Percentiles rank a stretch among this genome's conserved stretches.
Conservation (phyloP, 1,140 invertebrate genomes). For the Ceratoteleas bidentatus region DNA sequence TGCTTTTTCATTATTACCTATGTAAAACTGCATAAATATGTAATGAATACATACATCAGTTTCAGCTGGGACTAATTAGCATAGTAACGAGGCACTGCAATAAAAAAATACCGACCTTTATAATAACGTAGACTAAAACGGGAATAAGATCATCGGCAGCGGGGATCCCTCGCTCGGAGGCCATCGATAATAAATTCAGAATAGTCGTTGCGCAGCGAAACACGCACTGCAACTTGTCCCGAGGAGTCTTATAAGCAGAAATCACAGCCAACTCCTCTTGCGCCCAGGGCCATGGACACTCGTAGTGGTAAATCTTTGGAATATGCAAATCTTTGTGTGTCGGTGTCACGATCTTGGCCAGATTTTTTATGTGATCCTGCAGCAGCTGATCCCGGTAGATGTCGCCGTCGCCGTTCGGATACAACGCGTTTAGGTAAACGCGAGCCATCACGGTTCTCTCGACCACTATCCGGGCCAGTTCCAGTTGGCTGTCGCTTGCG, state of each 20-base stretch:
- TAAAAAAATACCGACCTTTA: slow-evolving; percentile 86
- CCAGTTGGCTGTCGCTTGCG: slow-evolving; percentile 86
- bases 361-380: slow-evolving; percentile 93
- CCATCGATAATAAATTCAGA: slow-evolving; percentile 94
- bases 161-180: slow-evolving; percentile 89
- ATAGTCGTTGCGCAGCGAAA: slow-evolving; percentile 94
- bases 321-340: slow-evolving; percentile 92
- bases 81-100: background rate
- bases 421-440: slow-evolving; percentile 96
- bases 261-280: slow-evolving; percentile 96
- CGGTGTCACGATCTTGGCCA: slow-evolving; percentile 90
- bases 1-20: too few species aligned
- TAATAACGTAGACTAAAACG: slow-evolving; percentile 97
- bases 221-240: slow-evolving; percentile 95
- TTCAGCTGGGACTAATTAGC: too few species aligned
- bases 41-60: too few species aligned
- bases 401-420: slow-evolving; percentile 98
- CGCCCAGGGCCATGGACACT: slow-evolving; percentile 98
- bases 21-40: too few species aligned
- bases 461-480: slow-evolving; percentile 87
- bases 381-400: slow-evolving; percentile 94
- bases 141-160: slow-evolving; percentile 98
- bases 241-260: slow-evolving; percentile 95
- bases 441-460: slow-evolving; percentile 92
- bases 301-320: slow-evolving; percentile 90